Evolutionary conservation across 2,888 invertebrate species (phyloP).

Genomic region (Seladonia tumulorum): DNA sequence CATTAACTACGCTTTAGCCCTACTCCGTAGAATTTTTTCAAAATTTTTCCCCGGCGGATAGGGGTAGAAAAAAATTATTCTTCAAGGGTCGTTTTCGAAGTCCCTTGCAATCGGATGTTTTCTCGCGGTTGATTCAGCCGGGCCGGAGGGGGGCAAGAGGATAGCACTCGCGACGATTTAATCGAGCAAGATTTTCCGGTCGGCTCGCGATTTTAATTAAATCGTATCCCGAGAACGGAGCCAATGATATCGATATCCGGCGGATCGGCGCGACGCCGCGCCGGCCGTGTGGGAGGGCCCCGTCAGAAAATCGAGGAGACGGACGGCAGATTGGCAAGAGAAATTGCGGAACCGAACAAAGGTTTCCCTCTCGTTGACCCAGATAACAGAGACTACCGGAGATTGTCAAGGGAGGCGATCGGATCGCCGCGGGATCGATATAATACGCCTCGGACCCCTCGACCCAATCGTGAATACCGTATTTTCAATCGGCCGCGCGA

Average conservation of each 20-base stretch:
- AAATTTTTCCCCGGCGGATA: neutral
- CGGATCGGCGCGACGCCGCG: neutral
- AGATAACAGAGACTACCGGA: conserved; percentile 56
- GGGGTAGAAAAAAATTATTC: neutral
- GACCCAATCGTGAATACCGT: conserved; percentile 29
- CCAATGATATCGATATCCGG: conserved; percentile 10
- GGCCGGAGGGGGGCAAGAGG: too few relatives aligned
- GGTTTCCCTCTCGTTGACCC: conserved; percentile 69
- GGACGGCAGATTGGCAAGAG: conserved; percentile 36
- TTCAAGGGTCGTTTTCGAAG: neutral
- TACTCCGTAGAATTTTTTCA: neutral
- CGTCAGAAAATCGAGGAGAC: conserved; percentile 25
- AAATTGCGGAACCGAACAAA: conserved; percentile 61
- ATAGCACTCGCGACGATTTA: neutral
- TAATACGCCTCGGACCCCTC: conserved; percentile 22
- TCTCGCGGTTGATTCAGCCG: neutral
- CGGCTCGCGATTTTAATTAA: conserved; percentile 2
- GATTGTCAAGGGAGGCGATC: conserved; percentile 62
- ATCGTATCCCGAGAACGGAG: neutral
- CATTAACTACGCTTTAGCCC: neutral
- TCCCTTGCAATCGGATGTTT: too few relatives aligned
- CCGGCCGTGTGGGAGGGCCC: neutral
- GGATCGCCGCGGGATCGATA: conserved; percentile 45
- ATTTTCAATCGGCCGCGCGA: conserved; percentile 23
- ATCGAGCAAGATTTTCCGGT: neutral